These are phyloP conservation scores for Manacus vitellinus DNA, from an alignment of 2,113 vertebrate genomes.

Conservation along the genomic window DNA sequence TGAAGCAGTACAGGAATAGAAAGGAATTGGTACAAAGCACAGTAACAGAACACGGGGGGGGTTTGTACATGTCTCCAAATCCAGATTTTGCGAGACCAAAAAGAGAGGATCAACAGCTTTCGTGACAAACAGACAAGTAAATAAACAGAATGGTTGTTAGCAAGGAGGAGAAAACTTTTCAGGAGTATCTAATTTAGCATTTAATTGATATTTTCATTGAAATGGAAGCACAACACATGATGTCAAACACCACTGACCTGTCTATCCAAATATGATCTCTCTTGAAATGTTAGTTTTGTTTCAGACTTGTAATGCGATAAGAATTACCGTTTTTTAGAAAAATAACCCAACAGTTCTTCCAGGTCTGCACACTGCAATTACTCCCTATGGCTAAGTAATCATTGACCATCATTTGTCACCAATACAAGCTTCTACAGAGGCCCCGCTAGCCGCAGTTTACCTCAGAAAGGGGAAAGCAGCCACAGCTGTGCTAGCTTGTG, in stretches of 20 bases:
- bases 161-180: not conserved
- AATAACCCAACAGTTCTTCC: not conserved
- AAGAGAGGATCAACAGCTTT: not conserved
- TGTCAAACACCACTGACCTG: not conserved
- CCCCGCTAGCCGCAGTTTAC: not conserved
- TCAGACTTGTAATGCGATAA: not conserved
- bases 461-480: not conserved
- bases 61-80: not conserved
- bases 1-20: not conserved
- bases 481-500: not conserved
- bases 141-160: not conserved
- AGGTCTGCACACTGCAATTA: not conserved
- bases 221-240: not conserved
- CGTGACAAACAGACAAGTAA: not conserved
- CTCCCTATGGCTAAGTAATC: not conserved
- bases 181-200: not conserved
- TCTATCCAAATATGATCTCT: not conserved
- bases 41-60: rapidly evolving
- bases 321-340: not conserved
- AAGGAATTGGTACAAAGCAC: not conserved
- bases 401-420: not conserved
- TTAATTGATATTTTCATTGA: not conserved
- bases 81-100: not conserved
- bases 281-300: not conserved
- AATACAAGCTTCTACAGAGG: not conserved